Evolutionary conservation across 2,888 invertebrate species (phyloP), one percentile per base, ranked within the genome.

Genomic region (Eumerus sabulonum): DNA sequence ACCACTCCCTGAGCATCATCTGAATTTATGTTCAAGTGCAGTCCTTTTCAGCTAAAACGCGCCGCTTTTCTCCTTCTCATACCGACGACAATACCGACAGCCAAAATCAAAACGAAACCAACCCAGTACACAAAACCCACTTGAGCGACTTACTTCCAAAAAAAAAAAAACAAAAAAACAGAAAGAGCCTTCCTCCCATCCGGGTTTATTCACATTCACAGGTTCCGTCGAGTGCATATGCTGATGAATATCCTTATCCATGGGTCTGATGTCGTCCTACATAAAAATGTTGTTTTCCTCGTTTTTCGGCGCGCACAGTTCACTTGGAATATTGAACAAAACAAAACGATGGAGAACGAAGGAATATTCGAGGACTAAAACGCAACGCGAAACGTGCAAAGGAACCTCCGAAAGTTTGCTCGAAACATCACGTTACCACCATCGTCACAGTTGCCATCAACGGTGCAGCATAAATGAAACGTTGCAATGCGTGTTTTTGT

Each of bases 341-440:
- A 53, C 14, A n/a, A 27, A 13, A 57, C n/a, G 27, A 63, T 13
- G 35, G 44, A 42, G 13, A 44, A 19, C 57, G 42, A 62, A 11
- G 19, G 13, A 27, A 7, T 27, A 27, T 4, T 27, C 42, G n/a
- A 42, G 11, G 38, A 59, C 51, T 13, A 18, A 9, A 35, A 53
- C 35, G 60, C 16, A 36, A 38, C 36, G 4, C n/a, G 9, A 53
- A 56, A 60, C 51, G 53, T 48, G 57, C 54, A 60, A n/a, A 79
- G 47, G 64, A 70, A 74, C 67, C 60, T 53, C 74, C 79, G 60
- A 70, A 79, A 79, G 59, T 79, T 79, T 50, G 63, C 57, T 59
- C 44, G 63, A 57, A 27, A 50, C 18, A 40, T 38, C 42, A 9
- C 19, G 27, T 27, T 27, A 44, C 19, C 42, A 62, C 40, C 40